Conservation (phyloP, 37 sponge, comb jelly and placozoan species). For the Petrosia ficiformis region DNA sequence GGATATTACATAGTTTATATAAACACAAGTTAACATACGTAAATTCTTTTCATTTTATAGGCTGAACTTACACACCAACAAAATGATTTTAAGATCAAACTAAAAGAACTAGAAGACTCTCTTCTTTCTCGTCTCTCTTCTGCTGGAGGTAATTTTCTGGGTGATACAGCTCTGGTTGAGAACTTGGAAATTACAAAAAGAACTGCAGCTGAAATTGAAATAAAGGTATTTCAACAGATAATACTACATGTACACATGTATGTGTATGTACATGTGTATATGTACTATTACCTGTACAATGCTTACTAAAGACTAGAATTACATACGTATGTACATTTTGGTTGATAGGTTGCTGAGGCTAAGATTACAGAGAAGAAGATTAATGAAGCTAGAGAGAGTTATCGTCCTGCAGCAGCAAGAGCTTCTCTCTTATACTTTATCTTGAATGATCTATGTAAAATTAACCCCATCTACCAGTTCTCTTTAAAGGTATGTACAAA, state of each 20-base stretch:
- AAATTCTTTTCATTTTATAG: too few species aligned
- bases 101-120: conserved; percentile 95
- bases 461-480: conserved; percentile 99
- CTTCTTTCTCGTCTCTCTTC: conserved; percentile 92
- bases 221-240: conserved; percentile 40
- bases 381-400: conserved; percentile 93
- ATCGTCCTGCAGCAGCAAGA: conserved; percentile 94
- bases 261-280: neutral
- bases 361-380: conserved; percentile 94
- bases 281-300: neutral
- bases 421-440: conserved; percentile 98
- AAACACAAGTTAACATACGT: too few species aligned
- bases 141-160: conserved; percentile 96
- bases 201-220: conserved; percentile 92
- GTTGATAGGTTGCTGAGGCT: conserved; percentile 58
- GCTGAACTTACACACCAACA: conserved; percentile 91
- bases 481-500: conserved; percentile 82
- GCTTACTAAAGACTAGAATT: neutral
- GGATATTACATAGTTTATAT: too few species aligned
- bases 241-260: neutral
- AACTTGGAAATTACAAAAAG: conserved; percentile 96
- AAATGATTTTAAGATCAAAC: conserved; percentile 97
- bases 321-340: neutral
- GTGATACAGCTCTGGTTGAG: conserved; percentile 95
- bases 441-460: conserved; percentile 96